Base-by-base conservation (phyloP, 2,797 vertebrate genomes). In the Hapalemur alaotrensis region DNA sequence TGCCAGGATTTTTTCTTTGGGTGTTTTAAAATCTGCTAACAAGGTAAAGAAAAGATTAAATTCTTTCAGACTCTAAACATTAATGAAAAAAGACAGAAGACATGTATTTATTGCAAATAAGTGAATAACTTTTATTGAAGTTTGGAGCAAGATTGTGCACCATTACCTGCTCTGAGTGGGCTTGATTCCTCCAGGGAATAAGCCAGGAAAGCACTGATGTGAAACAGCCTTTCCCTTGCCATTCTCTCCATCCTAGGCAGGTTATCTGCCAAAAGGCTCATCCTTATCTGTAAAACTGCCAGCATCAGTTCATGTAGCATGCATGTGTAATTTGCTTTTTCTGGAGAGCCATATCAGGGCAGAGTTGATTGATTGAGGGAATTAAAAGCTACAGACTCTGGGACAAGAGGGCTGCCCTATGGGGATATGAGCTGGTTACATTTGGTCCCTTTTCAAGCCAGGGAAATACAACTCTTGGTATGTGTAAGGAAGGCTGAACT, bases 351-450 rank as follows among this genome's bases (percentile, higher is more conserved):
- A 0, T 54, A 65, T 72, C 65, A 89, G 79, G 94, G 46, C 91
- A 91, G 82, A 75, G 79, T 50, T 94, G 80, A 94, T 84, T 87
- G 91, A 97, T 3, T 79, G 80, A 96, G 88, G 72, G 87, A 96
- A 92, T 46, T 81, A 88, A 95, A 92, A 97, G 70, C 89, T 89
- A 57, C 20, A 92, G 88, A 57, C 41, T 52, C 84, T 95, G 23
- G 30, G 59, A 93, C 12, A 70, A 73, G 57, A 94, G 35, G 35
- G 9, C 50, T 86, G n/a, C 70, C 80, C 79, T 54, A 15, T 28
- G 57, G 75, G 48, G 48, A 43, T 78, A 67, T 89, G 54, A 97
- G 30, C 61, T 82, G 32, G 75, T 93, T 97, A 86, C 63, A 70
- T 73, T 89, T 80, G 82, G 61, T 79, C 43, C 25, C 61, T 89